Conservation (phyloP, 1,140 invertebrate species). For the Ceratina japonica region DNA sequence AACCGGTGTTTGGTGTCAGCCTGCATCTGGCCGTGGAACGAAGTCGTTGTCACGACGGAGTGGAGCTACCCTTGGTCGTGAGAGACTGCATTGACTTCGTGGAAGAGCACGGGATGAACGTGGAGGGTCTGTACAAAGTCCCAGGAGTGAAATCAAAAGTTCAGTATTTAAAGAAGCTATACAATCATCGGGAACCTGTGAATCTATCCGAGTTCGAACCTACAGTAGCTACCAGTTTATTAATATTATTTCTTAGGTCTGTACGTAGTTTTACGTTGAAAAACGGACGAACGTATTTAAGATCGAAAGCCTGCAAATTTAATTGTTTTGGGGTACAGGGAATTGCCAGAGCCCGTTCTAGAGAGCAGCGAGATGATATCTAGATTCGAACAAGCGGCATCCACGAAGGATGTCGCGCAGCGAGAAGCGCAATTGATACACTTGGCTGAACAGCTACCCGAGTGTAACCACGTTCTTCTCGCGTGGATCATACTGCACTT, state of each 20-base stretch:
- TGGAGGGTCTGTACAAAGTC: slow-evolving; percentile 92
- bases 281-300: slow-evolving; percentile 16
- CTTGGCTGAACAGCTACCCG: slow-evolving; percentile 86
- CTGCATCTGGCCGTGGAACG: slow-evolving; percentile 91
- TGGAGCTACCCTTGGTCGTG: slow-evolving; percentile 91
- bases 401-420: slow-evolving; percentile 86
- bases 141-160: slow-evolving; percentile 95
- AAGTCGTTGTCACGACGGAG: slow-evolving; percentile 93
- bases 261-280: slow-evolving; percentile 42
- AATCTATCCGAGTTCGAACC: slow-evolving; percentile 92
- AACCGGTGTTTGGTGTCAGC: slow-evolving; percentile 94
- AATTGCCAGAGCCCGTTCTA: slow-evolving; percentile 93
- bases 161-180: slow-evolving; percentile 89
- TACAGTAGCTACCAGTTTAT: slow-evolving; percentile 91
- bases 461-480: slow-evolving; percentile 87
- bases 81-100: slow-evolving; percentile 95
- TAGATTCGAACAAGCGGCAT: slow-evolving; percentile 93
- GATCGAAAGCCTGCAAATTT: slow-evolving; percentile 28
- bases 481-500: slow-evolving; percentile 90
- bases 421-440: slow-evolving; percentile 83
- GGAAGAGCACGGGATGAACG: slow-evolving; percentile 87
- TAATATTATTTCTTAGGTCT: slow-evolving; percentile 92
- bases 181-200: slow-evolving; percentile 89
- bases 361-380: slow-evolving; percentile 88
- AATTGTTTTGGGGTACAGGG: slow-evolving; percentile 80